Evolutionary conservation across 1,140 invertebrate genomes (phyloP), one percentile per base, ranked within the genome.

Genomic region (Drosophila punjabiensis): DNA sequence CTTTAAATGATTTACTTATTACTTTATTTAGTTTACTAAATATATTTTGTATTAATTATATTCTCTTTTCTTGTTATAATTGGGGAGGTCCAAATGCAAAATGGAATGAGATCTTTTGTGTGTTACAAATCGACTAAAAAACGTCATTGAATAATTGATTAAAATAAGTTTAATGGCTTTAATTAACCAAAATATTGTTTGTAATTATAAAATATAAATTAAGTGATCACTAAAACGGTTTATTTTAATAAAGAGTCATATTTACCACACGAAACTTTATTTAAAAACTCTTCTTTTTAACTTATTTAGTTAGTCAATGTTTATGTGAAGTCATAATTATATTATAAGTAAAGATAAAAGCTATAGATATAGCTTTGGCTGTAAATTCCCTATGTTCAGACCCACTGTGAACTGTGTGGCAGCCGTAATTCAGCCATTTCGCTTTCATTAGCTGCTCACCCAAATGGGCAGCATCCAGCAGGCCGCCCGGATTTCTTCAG

Each of bases 351-450:
- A 37, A 37, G 24, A 24, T 24, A 24, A 24, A 24, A 24, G 1
- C 24, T 24, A 2, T 24, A 24, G 24, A 24, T 24, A 24, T 24
- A 24, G 24, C 8, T 11, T 0, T 56, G 9, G 11, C 14, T 33
- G 33, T 11, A 32, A 11, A 53, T 24, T 11, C 4, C 4, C 32
- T 18, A 2, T 3, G 18, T 1, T 16, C 8, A 5, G 24, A 11
- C 41, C 67, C 52, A 67, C 39, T 30, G 73, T 76, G 11, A 43
- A 14, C 43, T 64, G 35, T 68, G 66, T 74, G 73, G 63, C 43
- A 76, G 67, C 89, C 81, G 65, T 88, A 88, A 88, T 83, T 88
- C 84, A 88, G 85, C 85, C 82, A 88, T 88, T 87, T 81, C 74
- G 85, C 84, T 88, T 88, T 88, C 85, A 88, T 88, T 88, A 88